Evolutionary conservation across 2,797 vertebrate species (phyloP).

Genomic region (Pampus argenteus): DNA sequence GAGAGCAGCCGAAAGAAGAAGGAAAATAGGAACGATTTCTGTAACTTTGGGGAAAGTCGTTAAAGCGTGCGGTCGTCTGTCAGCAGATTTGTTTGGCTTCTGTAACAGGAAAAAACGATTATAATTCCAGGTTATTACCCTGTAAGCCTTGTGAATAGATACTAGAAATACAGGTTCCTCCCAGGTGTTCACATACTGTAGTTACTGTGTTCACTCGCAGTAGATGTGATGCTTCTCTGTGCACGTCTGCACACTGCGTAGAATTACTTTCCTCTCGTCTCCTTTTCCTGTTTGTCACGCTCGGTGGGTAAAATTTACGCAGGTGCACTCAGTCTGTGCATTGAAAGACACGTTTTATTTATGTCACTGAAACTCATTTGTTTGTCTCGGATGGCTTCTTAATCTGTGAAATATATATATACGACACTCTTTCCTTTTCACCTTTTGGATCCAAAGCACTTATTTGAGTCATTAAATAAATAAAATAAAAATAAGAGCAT

Average conservation of each 20-base stretch:
- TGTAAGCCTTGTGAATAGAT: conserved; percentile 11
- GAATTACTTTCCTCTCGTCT: conserved; percentile 45
- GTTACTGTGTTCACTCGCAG: neutral
- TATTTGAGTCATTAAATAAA: neutral
- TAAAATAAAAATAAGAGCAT: neutral
- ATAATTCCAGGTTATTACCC: conserved; percentile 18
- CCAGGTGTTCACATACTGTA: neutral
- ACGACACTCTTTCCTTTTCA: neutral
- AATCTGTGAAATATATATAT: neutral
- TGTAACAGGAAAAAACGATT: conserved; percentile 19
- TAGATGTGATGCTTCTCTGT: neutral
- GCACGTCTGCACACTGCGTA: neutral
- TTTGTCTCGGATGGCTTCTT: neutral
- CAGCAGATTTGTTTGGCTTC: conserved; percentile 14
- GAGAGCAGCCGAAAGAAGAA: conserved; percentile 32
- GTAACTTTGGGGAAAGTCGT: neutral
- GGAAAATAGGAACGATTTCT: neutral
- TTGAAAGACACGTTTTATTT: neutral
- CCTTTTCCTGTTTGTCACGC: conserved; percentile 50
- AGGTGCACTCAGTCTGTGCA: conserved; percentile 13
- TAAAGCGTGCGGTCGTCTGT: too few relatives aligned
- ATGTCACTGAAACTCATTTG: neutral
- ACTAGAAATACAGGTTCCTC: conserved; percentile 54
- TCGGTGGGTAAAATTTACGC: conserved; percentile 10
- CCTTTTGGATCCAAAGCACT: neutral